Percentiles rank a stretch among this genome's conserved stretches.
These are phyloP conservation scores for Artibeus lituratus DNA, from an alignment of 2,797 vertebrate species.

Conservation along the genomic window DNA sequence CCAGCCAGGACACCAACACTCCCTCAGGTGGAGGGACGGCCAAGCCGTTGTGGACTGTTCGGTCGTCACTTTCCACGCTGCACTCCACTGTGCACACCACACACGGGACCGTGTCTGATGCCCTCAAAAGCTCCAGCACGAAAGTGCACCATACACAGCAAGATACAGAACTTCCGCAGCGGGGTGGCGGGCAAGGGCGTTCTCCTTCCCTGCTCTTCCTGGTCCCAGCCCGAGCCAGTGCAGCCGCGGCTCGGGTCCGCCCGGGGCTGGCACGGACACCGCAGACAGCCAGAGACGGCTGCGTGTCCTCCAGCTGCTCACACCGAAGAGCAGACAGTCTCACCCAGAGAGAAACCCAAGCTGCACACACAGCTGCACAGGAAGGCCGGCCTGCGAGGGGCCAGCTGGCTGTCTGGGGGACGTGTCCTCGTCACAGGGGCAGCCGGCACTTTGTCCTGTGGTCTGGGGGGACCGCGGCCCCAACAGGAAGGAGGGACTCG, in stretches of 20 bases:
- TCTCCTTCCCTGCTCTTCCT: neutral
- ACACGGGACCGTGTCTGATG: too few relatives aligned
- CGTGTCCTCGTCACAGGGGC: neutral
- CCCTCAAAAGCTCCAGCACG: too few relatives aligned
- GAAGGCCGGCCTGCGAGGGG: neutral
- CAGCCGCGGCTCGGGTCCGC: neutral
- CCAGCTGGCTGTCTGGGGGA: neutral
- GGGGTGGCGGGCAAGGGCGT: neutral
- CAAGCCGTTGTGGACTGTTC: fast-evolving
- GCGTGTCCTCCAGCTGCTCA: too few relatives aligned
- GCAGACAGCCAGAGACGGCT: too few relatives aligned
- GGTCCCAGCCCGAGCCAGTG: neutral
- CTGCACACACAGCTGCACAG: neutral
- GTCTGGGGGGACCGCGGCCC: neutral
- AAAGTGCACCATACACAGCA: too few relatives aligned
- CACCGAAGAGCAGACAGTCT: neutral
- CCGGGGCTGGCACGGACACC: neutral
- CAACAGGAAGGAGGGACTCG: too few relatives aligned
- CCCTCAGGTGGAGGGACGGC: neutral
- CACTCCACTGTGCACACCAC: too few relatives aligned
- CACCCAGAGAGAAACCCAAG: neutral
- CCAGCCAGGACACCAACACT: neutral
- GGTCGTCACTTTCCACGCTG: neutral
- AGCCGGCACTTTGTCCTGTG: neutral
- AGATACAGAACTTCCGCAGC: too few relatives aligned